Evolutionary conservation across 2,113 vertebrate species (phyloP).

Genomic region (Perca fluviatilis): DNA sequence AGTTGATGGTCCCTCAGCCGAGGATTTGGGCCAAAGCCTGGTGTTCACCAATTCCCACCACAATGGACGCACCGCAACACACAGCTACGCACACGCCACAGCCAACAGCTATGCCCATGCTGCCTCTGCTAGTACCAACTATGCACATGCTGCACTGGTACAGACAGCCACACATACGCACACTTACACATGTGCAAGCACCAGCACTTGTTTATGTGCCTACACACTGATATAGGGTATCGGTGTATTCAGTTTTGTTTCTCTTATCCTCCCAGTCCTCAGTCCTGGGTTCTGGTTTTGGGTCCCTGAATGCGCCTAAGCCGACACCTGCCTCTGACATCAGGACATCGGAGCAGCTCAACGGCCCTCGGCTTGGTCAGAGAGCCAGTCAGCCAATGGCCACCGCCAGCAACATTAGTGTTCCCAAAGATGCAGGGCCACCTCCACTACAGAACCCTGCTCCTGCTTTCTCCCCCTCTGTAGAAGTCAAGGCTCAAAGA

Average conservation of each 20-base stretch:
- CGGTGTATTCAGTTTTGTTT: conserved; percentile 10
- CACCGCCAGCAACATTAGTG: conserved; percentile 70
- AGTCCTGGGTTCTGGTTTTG: conserved; percentile 92
- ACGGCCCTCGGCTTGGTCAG: conserved; percentile 86
- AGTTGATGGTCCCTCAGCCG: conserved; percentile 87
- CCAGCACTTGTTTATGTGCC: neutral
- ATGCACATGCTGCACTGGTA: conserved; percentile 87
- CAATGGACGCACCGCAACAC: conserved; percentile 85
- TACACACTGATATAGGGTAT: neutral
- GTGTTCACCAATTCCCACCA: conserved; percentile 98
- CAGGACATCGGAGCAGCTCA: conserved; percentile 90
- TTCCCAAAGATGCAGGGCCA: conserved; percentile 74
- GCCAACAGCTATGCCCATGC: conserved; percentile 89
- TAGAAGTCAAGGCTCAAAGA: conserved; percentile 86
- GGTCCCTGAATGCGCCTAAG: conserved; percentile 89
- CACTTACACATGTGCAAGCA: neutral
- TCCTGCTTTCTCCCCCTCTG: conserved; percentile 77
- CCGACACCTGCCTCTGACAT: conserved; percentile 82
- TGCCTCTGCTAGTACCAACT: conserved; percentile 88
- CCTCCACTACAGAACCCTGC: conserved; percentile 58
- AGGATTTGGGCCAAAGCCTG: conserved; percentile 92
- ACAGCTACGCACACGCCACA: conserved; percentile 86
- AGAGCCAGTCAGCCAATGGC: conserved; percentile 81
- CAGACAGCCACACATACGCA: conserved; percentile 1
- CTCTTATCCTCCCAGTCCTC: conserved; percentile 84